These are phyloP conservation scores for Enchytraeus crypticus DNA, from an alignment of 2,888 invertebrate species.

Conservation along the genomic window DNA sequence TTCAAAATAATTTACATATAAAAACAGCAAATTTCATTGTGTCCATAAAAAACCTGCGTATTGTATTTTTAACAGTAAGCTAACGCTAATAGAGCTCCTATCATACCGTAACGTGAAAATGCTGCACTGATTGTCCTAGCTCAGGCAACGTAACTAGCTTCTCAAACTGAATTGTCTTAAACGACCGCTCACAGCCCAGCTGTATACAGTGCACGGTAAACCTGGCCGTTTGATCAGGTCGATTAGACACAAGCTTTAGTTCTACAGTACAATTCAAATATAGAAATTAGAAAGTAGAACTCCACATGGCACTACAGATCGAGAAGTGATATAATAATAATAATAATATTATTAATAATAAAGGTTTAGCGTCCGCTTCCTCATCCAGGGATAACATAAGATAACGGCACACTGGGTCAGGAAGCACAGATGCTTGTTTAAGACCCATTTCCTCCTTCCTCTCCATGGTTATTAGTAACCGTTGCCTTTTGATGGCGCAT, in stretches of 20 bases:
- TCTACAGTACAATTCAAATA: constrained; percentile 32
- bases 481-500: no score
- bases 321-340: neutral
- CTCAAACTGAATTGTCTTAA: constrained; percentile 65
- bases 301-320: neutral
- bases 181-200: constrained; percentile 67
- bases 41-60: neutral
- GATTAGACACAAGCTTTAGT: constrained; percentile 44
- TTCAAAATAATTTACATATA: no score
- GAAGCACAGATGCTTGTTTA: no score
- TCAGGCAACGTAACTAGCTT: constrained; percentile 60
- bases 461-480: no score
- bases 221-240: constrained; percentile 59
- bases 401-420: no score
- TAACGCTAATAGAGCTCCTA: neutral
- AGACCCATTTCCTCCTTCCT: no score
- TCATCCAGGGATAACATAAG: no score
- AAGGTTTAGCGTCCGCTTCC: no score
- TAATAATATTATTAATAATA: neutral
- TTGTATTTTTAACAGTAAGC: neutral
- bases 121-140: constrained; percentile 61
- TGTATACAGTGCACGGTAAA: constrained; percentile 85
- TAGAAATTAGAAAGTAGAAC: neutral
- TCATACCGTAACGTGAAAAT: constrained; percentile 60
- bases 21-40: no score